Evolutionary conservation across 2,888 invertebrate species (phyloP).

Genomic region (Pimpla rufipes): DNA sequence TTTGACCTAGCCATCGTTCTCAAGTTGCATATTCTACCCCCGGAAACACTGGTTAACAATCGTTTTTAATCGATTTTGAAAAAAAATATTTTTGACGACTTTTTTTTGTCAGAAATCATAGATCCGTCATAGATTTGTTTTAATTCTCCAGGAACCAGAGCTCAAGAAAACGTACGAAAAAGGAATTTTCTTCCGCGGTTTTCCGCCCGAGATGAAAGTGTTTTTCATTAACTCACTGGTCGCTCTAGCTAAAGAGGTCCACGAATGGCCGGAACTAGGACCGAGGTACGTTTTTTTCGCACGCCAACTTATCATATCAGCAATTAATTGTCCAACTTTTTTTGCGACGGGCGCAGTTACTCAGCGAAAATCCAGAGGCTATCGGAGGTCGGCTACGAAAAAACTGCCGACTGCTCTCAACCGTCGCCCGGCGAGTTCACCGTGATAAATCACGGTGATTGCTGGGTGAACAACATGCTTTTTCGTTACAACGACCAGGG

Average conservation of each 20-base stretch:
- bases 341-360: neutral
- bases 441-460: slow-evolving; percentile 82
- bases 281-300: neutral
- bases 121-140: too few species aligned
- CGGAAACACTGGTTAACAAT: too few species aligned
- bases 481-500: slow-evolving; percentile 78
- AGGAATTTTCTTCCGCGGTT: slow-evolving; percentile 73
- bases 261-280: neutral
- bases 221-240: slow-evolving; percentile 67
- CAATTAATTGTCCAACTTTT: neutral
- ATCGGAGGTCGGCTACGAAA: slow-evolving; percentile 55
- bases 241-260: neutral
- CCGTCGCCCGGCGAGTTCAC: slow-evolving; percentile 75
- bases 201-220: slow-evolving; percentile 62
- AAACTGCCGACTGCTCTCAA: slow-evolving; percentile 27
- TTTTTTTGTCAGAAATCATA: too few species aligned
- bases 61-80: too few species aligned
- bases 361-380: slow-evolving; percentile 73
- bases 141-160: slow-evolving; percentile 69
- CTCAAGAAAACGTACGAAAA: slow-evolving; percentile 68
- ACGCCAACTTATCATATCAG: neutral
- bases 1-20: too few species aligned
- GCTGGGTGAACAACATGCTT: slow-evolving; percentile 83
- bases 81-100: too few species aligned
- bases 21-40: too few species aligned